These are phyloP conservation scores for Daboia siamensis DNA, from an alignment of 2,113 vertebrate species.

Conservation along the genomic window DNA sequence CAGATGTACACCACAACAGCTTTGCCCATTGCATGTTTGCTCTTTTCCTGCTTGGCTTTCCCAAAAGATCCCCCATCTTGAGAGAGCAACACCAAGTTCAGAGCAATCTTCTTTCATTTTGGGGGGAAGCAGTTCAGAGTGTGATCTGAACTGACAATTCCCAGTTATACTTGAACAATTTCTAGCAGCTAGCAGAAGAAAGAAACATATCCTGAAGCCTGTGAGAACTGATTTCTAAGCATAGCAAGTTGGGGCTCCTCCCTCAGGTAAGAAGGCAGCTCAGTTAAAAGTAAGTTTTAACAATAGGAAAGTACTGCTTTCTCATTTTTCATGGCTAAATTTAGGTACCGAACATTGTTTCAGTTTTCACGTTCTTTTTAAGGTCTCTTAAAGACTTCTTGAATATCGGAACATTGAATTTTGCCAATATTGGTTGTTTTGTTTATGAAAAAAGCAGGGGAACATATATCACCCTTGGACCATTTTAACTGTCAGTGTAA, in stretches of 20 bases:
- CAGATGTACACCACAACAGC: not conserved
- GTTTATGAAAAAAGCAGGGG: not conserved
- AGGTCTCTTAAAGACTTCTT: not conserved
- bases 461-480: not conserved
- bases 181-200: not conserved
- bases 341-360: not conserved
- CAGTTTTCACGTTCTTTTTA: not conserved
- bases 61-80: conserved; percentile 5
- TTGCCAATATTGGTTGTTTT: not conserved
- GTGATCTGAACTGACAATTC: conserved; percentile 27
- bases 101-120: conserved; percentile 22
- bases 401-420: not conserved
- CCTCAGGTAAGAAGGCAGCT: conserved; percentile 29
- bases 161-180: conserved; percentile 30
- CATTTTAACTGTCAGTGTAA: not conserved
- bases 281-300: conserved; percentile 33
- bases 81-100: conserved; percentile 9
- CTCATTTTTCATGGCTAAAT: conserved; percentile 5
- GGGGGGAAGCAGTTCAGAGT: conserved; percentile 14
- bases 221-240: conserved; percentile 50
- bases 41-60: conserved; percentile 12
- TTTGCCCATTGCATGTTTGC: not conserved
- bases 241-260: conserved; percentile 37
- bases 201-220: conserved; percentile 19
- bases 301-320: not conserved